A percentile compares a stretch with the other conserved stretches of the same genome.
These are phyloP conservation scores for Drosophila fungiperda DNA, from an alignment of 2,888 invertebrate species.

Conservation along the genomic window DNA sequence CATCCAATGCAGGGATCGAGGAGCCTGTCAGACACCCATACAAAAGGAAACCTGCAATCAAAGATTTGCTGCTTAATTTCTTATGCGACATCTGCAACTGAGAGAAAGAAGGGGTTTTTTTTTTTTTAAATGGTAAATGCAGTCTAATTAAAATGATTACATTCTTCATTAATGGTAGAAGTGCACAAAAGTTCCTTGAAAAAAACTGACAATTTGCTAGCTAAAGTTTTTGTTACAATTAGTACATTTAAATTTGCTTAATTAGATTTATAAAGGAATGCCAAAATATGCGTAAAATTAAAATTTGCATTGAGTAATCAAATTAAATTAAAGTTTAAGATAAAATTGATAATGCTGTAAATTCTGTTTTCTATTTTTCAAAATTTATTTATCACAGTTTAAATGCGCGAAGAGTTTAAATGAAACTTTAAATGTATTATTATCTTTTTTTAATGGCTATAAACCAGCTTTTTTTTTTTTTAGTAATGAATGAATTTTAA, in stretches of 20 bases:
- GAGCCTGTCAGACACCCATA: slow-evolving; percentile 7
- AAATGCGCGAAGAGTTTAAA: not conserved
- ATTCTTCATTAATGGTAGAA: not conserved
- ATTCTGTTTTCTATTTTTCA: not conserved
- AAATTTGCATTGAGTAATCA: not conserved
- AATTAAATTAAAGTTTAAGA: not conserved
- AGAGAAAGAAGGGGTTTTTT: not conserved
- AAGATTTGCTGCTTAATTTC: not conserved
- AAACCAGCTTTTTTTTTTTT: not conserved
- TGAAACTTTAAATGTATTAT: not conserved
- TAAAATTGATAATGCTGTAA: not conserved
- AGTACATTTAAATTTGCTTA: no score
- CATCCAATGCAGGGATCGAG: slow-evolving; percentile 18
- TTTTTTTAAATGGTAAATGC: not conserved
- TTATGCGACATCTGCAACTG: not conserved
- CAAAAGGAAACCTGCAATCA: slow-evolving; percentile 21
- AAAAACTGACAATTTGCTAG: not conserved
- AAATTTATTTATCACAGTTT: not conserved
- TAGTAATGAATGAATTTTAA: not conserved
- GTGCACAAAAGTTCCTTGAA: not conserved
- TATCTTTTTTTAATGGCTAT: not conserved
- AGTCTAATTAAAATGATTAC: slow-evolving; percentile 11
- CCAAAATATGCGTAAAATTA: no score
- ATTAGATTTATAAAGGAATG: no score
- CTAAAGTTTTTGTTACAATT: not conserved